These are phyloP conservation scores for Rhadina sibilatrix DNA, from an alignment of 2,113 vertebrate genomes.

Conservation along the genomic window DNA sequence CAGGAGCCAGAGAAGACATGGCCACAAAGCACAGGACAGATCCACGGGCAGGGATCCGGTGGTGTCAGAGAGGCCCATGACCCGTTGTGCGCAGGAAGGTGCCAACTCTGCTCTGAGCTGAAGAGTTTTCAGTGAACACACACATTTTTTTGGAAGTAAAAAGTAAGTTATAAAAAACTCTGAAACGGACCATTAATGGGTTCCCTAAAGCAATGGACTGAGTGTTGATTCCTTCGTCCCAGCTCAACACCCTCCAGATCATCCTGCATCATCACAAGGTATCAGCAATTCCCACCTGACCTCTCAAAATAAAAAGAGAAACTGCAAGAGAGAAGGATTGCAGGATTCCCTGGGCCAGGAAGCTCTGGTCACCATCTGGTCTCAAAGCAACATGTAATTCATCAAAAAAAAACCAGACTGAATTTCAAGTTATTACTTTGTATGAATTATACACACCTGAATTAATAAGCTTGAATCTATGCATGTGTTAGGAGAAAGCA, in stretches of 20 bases:
- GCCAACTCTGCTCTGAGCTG: background rate
- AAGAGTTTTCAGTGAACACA: background rate
- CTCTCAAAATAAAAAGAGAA: background rate
- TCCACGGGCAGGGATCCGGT: rapidly evolving
- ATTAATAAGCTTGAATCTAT: background rate
- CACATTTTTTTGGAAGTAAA: background rate
- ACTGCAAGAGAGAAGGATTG: background rate
- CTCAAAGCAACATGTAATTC: background rate
- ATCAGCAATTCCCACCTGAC: background rate
- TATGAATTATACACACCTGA: background rate
- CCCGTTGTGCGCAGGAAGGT: rapidly evolving
- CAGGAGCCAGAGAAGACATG: rapidly evolving
- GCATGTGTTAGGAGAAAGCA: background rate
- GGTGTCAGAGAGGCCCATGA: rapidly evolving
- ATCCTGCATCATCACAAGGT: background rate
- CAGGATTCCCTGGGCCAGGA: background rate
- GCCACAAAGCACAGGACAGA: background rate
- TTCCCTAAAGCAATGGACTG: background rate
- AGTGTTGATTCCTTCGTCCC: background rate
- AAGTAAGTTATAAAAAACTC: background rate
- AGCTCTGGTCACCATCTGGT: background rate
- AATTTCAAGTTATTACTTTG: background rate
- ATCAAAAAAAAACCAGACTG: background rate
- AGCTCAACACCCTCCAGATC: background rate
- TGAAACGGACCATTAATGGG: background rate